Conservation (phyloP, 2,113 vertebrate genomes). For the Cepphus grylle region DNA sequence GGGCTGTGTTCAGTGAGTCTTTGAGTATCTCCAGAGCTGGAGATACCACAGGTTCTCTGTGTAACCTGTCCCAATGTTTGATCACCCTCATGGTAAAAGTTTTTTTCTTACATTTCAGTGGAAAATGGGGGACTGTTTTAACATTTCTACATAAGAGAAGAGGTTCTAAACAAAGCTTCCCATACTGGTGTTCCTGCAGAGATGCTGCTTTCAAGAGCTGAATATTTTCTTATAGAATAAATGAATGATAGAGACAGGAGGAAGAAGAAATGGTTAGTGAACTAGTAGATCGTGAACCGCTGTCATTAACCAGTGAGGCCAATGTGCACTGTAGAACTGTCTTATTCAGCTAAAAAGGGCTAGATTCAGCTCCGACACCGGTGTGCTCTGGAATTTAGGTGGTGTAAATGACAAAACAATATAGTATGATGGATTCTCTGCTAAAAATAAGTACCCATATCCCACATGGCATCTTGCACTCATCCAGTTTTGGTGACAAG, state of each 20-base stretch:
- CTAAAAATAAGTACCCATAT: not conserved
- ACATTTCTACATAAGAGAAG: not conserved
- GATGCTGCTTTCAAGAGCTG: not conserved
- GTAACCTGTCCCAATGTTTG: not conserved
- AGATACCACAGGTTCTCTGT: not conserved
- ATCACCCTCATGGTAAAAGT: not conserved
- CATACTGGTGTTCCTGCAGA: not conserved
- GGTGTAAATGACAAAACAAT: not conserved
- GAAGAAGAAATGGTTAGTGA: not conserved
- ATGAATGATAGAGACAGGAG: not conserved
- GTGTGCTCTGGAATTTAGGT: not conserved
- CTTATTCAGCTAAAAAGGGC: not conserved
- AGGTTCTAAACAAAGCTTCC: not conserved
- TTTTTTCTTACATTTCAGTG: not conserved
- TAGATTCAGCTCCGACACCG: not conserved
- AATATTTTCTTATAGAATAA: not conserved
- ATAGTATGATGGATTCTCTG: not conserved
- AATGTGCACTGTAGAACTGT: not conserved
- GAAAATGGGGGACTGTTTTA: not conserved
- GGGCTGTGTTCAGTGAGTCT: not conserved
- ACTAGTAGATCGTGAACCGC: not conserved
- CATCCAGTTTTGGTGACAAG: not conserved
- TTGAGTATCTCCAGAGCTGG: not conserved
- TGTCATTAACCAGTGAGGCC: not conserved
- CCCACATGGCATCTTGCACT: not conserved